These are phyloP conservation scores for Ips typographus DNA, from an alignment of 1,140 invertebrate genomes.

Conservation along the genomic window DNA sequence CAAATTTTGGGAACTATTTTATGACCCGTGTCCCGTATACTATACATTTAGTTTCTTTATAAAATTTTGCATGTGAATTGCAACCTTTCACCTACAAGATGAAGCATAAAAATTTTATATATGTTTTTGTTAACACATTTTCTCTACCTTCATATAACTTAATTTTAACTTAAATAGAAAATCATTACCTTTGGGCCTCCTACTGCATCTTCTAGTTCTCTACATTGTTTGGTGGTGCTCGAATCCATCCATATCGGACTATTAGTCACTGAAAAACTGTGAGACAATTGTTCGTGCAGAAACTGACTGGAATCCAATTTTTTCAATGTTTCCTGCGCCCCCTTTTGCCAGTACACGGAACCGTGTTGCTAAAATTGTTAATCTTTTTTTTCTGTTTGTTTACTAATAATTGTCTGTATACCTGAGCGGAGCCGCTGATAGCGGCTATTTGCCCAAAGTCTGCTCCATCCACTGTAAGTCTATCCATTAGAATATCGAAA, in stretches of 20 bases:
- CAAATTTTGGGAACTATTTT: no score
- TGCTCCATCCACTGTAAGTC: slow-evolving; percentile 75
- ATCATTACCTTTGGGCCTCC: slow-evolving; percentile 74
- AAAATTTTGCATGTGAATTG: no score
- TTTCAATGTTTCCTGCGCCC: slow-evolving; percentile 65
- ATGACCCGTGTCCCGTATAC: no score
- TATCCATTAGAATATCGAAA: slow-evolving; percentile 86
- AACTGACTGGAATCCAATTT: slow-evolving; percentile 73
- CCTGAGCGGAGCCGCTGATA: slow-evolving; percentile 89
- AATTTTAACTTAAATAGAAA: not conserved
- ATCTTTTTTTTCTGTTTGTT: not conserved
- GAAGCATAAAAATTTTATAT: no score
- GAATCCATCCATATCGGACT: slow-evolving; percentile 98
- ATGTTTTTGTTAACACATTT: no score
- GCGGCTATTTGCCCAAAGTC: slow-evolving; percentile 80
- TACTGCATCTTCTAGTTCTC: slow-evolving; percentile 73
- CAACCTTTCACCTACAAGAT: no score
- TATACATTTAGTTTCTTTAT: no score
- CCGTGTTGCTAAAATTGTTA: slow-evolving; percentile 83
- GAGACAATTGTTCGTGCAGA: slow-evolving; percentile 79
- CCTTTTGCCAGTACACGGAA: slow-evolving; percentile 89
- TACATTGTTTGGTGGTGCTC: slow-evolving; percentile 81
- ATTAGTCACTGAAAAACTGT: slow-evolving; percentile 73
- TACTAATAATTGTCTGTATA: slow-evolving; percentile 48
- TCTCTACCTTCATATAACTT: not conserved